Evolutionary conservation across 2,113 vertebrate species (phyloP).

Genomic region (Gallinago undulata): DNA sequence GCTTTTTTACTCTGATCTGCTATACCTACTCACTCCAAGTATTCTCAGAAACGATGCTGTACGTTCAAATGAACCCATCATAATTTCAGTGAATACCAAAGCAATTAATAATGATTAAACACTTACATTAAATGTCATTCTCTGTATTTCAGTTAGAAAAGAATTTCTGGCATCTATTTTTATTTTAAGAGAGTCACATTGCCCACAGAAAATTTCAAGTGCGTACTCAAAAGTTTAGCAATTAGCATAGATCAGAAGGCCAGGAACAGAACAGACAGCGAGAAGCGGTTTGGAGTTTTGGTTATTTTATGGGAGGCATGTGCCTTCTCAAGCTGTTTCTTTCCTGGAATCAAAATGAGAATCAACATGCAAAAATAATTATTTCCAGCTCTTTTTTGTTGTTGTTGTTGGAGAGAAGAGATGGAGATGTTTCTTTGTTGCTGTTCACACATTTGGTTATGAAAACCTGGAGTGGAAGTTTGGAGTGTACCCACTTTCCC

Average conservation of each 20-base stretch:
- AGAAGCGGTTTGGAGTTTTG: slow-evolving; percentile 10
- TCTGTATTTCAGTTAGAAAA: slow-evolving; percentile 56
- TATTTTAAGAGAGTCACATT: slow-evolving; percentile 53
- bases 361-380: background rate
- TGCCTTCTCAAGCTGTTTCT: slow-evolving; percentile 39
- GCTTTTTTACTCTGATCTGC: background rate
- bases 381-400: background rate
- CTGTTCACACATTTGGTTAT: background rate
- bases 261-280: slow-evolving; percentile 40
- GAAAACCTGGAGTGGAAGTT: background rate
- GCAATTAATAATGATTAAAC: slow-evolving; percentile 73
- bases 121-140: slow-evolving; percentile 71
- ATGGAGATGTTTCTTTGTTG: background rate
- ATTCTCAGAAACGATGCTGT: slow-evolving; percentile 18
- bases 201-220: slow-evolving; percentile 63
- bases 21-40: background rate
- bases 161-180: slow-evolving; percentile 61
- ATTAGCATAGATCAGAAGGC: slow-evolving; percentile 68
- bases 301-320: slow-evolving; percentile 27
- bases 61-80: slow-evolving; percentile 45
- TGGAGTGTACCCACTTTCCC: background rate
- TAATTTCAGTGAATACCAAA: slow-evolving; percentile 62
- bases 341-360: slow-evolving; percentile 37
- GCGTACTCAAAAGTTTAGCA: slow-evolving; percentile 55
- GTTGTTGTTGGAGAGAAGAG: background rate